A percentile compares a stretch with the other conserved stretches of the same genome.
Conservation (phyloP, 2,113 vertebrate species). For the Plectropomus leopardus region DNA sequence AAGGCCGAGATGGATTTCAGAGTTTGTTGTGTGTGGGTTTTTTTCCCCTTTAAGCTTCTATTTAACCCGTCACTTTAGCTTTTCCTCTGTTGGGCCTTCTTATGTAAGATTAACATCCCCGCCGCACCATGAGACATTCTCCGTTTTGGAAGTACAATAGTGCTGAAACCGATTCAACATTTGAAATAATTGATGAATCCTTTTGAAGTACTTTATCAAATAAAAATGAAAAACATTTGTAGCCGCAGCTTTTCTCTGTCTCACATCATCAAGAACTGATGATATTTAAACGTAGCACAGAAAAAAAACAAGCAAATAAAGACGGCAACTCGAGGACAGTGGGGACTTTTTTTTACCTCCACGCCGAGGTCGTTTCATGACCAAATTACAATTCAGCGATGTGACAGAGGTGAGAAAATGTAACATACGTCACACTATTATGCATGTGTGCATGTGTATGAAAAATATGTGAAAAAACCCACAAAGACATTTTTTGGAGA, state of each 20-base stretch:
- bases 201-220: conserved; percentile 1
- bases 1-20: not conserved
- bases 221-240: not conserved
- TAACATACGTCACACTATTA: too few species aligned
- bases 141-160: not conserved
- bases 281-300: not conserved
- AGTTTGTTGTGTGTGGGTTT: not conserved
- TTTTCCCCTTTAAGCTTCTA: conserved; percentile 20
- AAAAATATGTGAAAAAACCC: not conserved
- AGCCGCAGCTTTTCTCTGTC: not conserved
- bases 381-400: too few species aligned
- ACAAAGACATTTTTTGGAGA: not conserved
- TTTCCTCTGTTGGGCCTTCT: not conserved
- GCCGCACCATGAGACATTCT: not conserved
- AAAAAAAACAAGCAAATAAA: not conserved
- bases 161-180: not conserved
- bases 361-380: too few species aligned
- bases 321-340: not conserved
- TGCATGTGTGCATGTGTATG: not conserved
- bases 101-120: not conserved
- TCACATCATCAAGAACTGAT: not conserved
- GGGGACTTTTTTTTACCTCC: not conserved
- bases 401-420: too few species aligned
- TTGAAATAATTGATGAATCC: not conserved
- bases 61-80: conserved; percentile 6